Conservation (phyloP, 2,888 invertebrate genomes). For the Drosophila pseudotalamancana region DNA sequence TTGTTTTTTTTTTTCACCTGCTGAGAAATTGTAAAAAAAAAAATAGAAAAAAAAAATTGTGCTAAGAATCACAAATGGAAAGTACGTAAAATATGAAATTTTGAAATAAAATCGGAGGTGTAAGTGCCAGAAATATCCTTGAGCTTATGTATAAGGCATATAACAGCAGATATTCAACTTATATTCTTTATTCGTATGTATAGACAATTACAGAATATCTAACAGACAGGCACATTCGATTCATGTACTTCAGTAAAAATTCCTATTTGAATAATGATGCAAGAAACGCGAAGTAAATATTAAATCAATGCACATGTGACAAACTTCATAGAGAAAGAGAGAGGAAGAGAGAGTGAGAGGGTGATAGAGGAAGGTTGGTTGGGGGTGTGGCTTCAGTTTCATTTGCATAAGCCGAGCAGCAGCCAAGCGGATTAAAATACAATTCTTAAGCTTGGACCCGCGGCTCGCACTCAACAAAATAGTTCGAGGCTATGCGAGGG, state of each 20-base stretch:
- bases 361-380: too few species aligned
- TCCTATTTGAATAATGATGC: background rate
- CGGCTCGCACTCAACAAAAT: background rate
- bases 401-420: constrained; percentile 30
- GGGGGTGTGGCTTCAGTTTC: background rate
- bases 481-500: constrained; percentile 7
- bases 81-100: background rate
- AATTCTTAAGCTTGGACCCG: constrained; percentile 6
- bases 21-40: constrained; percentile 6
- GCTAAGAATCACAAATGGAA: constrained; percentile 1
- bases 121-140: background rate
- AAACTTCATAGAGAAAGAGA: background rate
- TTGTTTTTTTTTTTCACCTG: constrained; percentile 1
- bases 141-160: too few species aligned
- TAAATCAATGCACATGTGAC: background rate
- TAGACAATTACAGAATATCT: background rate
- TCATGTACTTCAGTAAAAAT: background rate
- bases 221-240: background rate
- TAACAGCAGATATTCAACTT: too few species aligned
- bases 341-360: background rate
- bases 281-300: background rate
- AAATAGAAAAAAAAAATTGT: background rate
- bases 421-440: constrained; percentile 24
- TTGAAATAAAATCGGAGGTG: background rate
- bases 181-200: too few species aligned